Conservation (phyloP, 53 echinoderm and acorn worm genomes). For the Arbacia lixula region DNA sequence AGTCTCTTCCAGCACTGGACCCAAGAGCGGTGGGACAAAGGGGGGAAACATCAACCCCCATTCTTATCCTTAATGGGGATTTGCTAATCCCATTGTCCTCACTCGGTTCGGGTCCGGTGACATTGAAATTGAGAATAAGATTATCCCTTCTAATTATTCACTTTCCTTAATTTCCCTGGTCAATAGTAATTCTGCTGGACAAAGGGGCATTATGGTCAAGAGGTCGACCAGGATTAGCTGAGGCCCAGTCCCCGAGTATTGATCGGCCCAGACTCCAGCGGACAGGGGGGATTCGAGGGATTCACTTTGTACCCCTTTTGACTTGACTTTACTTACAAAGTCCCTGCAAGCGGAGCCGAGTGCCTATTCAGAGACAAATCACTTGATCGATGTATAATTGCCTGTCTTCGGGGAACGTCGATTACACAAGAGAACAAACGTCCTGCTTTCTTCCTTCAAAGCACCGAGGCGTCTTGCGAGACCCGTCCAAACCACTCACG, state of each 20-base stretch:
- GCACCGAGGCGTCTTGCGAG: constrained; percentile 12
- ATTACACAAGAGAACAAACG: constrained; percentile 10
- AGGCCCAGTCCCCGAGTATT: not conserved
- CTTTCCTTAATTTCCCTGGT: constrained; percentile 41
- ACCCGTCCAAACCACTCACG: constrained; percentile 33
- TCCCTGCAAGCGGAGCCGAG: too few species aligned
- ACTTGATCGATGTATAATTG: constrained; percentile 56
- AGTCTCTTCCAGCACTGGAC: not conserved
- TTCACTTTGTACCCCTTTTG: too few species aligned
- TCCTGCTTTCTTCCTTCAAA: not conserved
- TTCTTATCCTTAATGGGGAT: constrained; percentile 28
- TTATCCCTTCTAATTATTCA: constrained; percentile 49
- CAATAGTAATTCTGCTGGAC: constrained; percentile 22
- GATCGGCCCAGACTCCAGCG: not conserved
- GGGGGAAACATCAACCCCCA: not conserved
- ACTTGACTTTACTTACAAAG: too few species aligned
- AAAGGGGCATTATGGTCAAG: too few species aligned
- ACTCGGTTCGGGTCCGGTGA: constrained; percentile 15
- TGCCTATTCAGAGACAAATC: too few species aligned
- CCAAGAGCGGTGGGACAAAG: not conserved
- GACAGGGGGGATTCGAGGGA: too few species aligned
- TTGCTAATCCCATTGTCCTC: constrained; percentile 31
- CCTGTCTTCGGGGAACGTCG: constrained; percentile 35
- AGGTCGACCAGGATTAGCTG: too few species aligned
- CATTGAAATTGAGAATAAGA: constrained; percentile 54